Evolutionary conservation across 2,888 invertebrate genomes (phyloP).

Genomic region (Pseudococcus jackbeardsleyi): DNA sequence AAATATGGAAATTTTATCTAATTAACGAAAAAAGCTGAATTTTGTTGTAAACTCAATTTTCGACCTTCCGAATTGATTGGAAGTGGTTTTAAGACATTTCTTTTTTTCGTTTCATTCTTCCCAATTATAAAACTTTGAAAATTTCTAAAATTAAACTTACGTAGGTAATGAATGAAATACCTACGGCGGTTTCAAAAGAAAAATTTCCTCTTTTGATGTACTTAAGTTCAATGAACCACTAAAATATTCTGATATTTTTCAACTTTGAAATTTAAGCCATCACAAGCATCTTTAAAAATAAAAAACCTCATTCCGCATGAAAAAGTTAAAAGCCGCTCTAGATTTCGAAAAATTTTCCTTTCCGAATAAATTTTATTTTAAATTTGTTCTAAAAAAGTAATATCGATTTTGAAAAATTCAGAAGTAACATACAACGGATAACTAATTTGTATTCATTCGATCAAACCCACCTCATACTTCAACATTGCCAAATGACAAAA

Average conservation of each 20-base stretch:
- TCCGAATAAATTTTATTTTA: no score
- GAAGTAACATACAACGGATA: not conserved
- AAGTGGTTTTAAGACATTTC: no score
- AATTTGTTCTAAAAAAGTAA: no score
- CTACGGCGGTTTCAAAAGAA: not conserved
- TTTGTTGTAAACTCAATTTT: no score
- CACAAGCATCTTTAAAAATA: no score
- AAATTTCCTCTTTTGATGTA: not conserved
- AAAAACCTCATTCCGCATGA: no score
- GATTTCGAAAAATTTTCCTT: no score
- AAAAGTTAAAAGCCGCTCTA: no score
- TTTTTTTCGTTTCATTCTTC: not conserved
- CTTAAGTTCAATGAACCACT: not conserved
- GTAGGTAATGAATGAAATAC: not conserved
- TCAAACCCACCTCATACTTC: not conserved
- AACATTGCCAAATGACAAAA: not conserved
- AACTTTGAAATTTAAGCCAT: no score
- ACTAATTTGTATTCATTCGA: conserved; percentile 22
- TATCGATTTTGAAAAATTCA: not conserved
- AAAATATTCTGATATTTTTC: not conserved
- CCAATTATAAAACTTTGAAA: not conserved
- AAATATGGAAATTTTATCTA: no score
- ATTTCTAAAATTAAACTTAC: not conserved
- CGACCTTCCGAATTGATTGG: no score
- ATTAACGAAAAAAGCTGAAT: no score